A percentile compares a stretch with the other conserved stretches of the same genome.
Evolutionary conservation across 2,797 vertebrate species (phyloP).

Genomic region (Orestias chungarensis): DNA sequence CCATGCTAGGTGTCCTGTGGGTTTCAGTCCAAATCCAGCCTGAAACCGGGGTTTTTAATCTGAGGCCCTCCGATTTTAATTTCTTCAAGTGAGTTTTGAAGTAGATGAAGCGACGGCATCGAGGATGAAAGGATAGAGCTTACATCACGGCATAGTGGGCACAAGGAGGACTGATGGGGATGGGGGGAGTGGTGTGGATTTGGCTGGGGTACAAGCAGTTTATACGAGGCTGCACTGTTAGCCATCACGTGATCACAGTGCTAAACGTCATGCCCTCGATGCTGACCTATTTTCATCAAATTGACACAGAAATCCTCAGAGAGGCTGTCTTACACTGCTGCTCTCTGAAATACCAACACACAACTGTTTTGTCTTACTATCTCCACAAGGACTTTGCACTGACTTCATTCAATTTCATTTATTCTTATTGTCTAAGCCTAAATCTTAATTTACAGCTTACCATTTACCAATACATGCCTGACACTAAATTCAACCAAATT

Average conservation of each 20-base stretch:
- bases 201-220: conserved; percentile 56
- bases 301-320: conserved; percentile 75
- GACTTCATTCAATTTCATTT: no score
- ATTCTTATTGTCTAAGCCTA: no score
- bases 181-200: neutral
- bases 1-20: conserved; percentile 32
- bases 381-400: no score
- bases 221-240: conserved; percentile 74
- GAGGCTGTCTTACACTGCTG: conserved; percentile 52
- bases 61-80: conserved; percentile 43
- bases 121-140: conserved; percentile 46
- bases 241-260: conserved; percentile 74
- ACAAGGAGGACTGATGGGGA: neutral
- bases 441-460: no score
- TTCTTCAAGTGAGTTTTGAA: conserved; percentile 23
- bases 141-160: neutral
- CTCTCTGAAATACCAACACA: conserved; percentile 48
- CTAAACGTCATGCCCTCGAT: conserved; percentile 72
- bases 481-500: no score
- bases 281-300: conserved; percentile 82
- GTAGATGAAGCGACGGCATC: conserved; percentile 10
- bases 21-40: conserved; percentile 47
- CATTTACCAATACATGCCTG: no score
- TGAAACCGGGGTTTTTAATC: conserved; percentile 35
- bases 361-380: no score